These are phyloP conservation scores for Cotesia chilonis DNA, from an alignment of 1,140 invertebrate genomes.

Conservation along the genomic window DNA sequence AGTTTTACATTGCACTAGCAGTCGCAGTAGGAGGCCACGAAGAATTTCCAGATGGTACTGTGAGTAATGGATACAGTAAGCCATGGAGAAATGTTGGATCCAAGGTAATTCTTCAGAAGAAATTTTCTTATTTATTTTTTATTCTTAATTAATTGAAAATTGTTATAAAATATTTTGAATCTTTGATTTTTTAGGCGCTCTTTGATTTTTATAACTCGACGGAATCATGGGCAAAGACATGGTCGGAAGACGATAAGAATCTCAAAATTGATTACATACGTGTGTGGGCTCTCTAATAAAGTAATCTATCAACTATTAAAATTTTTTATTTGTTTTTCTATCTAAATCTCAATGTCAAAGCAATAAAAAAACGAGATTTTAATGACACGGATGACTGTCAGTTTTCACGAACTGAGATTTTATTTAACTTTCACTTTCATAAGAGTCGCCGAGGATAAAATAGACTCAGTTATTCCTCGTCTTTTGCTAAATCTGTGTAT, in stretches of 20 bases:
- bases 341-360: neutral
- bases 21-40: constrained; percentile 78
- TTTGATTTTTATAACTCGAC: constrained; percentile 65
- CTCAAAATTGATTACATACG: constrained; percentile 73
- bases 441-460: too few species aligned
- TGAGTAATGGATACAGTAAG: constrained; percentile 63
- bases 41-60: constrained; percentile 72
- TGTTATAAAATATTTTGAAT: neutral
- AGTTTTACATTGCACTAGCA: constrained; percentile 81
- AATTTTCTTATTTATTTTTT: neutral
- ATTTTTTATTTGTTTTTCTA: neutral
- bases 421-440: constrained; percentile 22
- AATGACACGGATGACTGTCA: too few species aligned
- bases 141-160: neutral
- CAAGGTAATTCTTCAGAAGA: constrained; percentile 47
- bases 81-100: constrained; percentile 74
- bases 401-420: neutral
- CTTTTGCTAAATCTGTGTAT: too few species aligned
- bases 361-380: too few species aligned
- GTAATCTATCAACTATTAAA: neutral
- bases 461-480: too few species aligned
- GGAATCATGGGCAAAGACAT: constrained; percentile 69
- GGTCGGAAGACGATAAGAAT: constrained; percentile 65
- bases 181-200: constrained; percentile 54
- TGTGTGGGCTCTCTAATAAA: constrained; percentile 67